Base-by-base conservation (phyloP, 2,113 vertebrate genomes). In the Lagopus leucura region DNA sequence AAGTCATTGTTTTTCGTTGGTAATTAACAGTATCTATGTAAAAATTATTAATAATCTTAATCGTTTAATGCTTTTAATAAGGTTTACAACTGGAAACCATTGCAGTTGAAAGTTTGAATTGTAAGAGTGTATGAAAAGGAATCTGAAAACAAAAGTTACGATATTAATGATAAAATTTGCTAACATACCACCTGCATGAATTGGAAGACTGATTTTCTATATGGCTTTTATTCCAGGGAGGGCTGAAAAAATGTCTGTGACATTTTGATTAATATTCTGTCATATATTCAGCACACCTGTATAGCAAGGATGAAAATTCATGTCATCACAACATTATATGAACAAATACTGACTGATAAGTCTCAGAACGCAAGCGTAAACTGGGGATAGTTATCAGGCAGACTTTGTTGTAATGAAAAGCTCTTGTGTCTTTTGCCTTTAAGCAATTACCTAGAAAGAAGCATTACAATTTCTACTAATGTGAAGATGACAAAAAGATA, bases 231-330 rank as follows among this genome's bases (percentile, higher is more conserved):
- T 85, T 90, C n/a, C 55, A 89, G 21, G 13, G 25, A 89, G 11
- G 25, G 8, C 45, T 86, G 43, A 61, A 71, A 77, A 93, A 89
- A 54, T 18, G 19, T 0, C 0, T 16, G 11, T 66, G 75, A 77
- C 57, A 77, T 80, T 95, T 80, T 92, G 54, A 76, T 72, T 80
- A 83, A 83, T 66, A 66, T 75, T 76, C 42, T 76, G 22, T 80
- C n/a, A 32, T 48, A 60, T 43, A 28, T 85, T 82, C 7, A 18
- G 40, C 50, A 69, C n/a, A 48, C 28, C 3, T 19, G 24, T 70
- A n/a, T 47, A 50, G 6, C 5, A 13, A 70, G 50, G 86, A 11
- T 43, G 13, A 22, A 60, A 28, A 25, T 81, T 83, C 7, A 1
- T 47, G 67, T 80, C 45, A 60, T 74, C 34, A 60, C 10, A 85